Evolutionary conservation across 2,888 invertebrate species (phyloP), one percentile per base, ranked within the genome.

Genomic region (Drosophila aldrichi): DNA sequence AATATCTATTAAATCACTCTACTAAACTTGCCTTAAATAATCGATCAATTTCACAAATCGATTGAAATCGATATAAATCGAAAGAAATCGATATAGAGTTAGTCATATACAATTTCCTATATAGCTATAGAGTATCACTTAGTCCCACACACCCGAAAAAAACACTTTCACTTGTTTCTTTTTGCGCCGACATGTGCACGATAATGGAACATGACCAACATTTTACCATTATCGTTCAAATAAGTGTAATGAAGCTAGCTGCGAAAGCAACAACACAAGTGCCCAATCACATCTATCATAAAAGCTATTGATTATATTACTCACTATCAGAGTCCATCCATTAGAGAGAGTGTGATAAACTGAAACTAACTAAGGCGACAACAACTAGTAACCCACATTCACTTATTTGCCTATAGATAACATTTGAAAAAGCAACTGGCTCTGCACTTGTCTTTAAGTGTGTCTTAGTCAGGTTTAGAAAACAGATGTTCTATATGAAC

Each of bases 261-360:
- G 18, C 3, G 18, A 51, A 18, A 2, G 22, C 52, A 14, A 20
- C 34, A 20, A 34, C 18, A 34, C 10, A 18, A 34, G 34, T 36
- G 10, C 18, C 52, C 20, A 60, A 46, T 61, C 46, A 1, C 46
- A 46, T 22, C 32, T 12, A 22, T 48, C 52, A 44, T 44, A 62
- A 63, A 63, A 25, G 18, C 29, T 49, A 40, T 65, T 65, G 55
- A 64, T 55, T 54, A 55, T 48, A 25, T 64, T 12, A 10, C 25
- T 41, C 38, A 61, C 20, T 44, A 51, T 44, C 64, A 16, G 25
- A 8, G 34, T 12, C 20, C 41, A 49, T 34, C 34, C 49, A 64
- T 62, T 64, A 41, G 22, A 18, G 34, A 12, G 6, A 8, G 1
- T 8, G 1, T 8, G 49, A 41, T 18, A 55, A 34, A 18, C n/a